Evolutionary conservation across 2,113 vertebrate genomes (phyloP).

Genomic region (Datnioides undecimradiatus): DNA sequence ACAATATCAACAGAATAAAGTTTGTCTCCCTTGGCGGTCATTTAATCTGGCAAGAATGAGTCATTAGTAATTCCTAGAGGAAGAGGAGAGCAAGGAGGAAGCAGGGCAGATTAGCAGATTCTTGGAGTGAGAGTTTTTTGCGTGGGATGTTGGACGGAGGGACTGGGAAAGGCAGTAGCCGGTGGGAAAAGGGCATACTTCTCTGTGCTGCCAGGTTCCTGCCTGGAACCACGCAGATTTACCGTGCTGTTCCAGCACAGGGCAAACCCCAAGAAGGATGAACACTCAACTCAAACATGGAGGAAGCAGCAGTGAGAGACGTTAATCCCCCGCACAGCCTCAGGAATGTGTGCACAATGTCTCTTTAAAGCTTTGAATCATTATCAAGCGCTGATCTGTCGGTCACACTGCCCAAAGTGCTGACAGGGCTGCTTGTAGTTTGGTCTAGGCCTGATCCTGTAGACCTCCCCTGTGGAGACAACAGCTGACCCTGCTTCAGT

Average conservation of each 20-base stretch:
- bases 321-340: constrained; percentile 40
- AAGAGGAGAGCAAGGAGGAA: constrained; percentile 25
- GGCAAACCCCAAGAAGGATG: constrained; percentile 27
- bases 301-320: constrained; percentile 14
- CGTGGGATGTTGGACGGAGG: constrained; percentile 63
- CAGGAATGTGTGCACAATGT: constrained; percentile 41
- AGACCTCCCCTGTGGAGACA: constrained; percentile 46
- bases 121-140: constrained; percentile 55
- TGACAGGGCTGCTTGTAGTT: constrained; percentile 35
- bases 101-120: constrained; percentile 60
- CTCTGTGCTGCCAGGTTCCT: constrained; percentile 12
- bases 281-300: not conserved
- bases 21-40: constrained; percentile 47
- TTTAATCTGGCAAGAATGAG: constrained; percentile 64
- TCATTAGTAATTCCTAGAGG: constrained; percentile 48
- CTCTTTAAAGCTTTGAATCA: constrained; percentile 25
- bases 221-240: not conserved
- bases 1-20: constrained; percentile 30
- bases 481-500: constrained; percentile 70
- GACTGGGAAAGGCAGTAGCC: constrained; percentile 33
- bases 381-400: constrained; percentile 23
- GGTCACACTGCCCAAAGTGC: constrained; percentile 11
- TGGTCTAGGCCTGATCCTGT: constrained; percentile 43
- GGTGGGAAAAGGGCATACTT: constrained; percentile 47
- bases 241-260: constrained; percentile 20